Base-by-base conservation (phyloP, 2,888 invertebrate species). In the Mechanitis messenoides region DNA sequence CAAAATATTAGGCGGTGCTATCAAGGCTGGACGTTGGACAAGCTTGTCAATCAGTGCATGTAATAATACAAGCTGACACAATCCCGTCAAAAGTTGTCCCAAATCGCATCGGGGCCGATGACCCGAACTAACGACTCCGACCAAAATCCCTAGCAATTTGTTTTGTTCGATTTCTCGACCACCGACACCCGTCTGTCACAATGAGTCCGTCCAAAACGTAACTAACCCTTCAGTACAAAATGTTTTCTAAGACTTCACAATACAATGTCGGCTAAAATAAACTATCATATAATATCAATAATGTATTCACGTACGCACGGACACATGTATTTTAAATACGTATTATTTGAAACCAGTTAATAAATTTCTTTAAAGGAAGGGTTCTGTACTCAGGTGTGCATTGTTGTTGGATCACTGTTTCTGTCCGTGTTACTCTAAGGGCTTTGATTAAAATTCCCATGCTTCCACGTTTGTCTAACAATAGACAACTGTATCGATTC, bases 231-330 rank as follows among this genome's bases (percentile, higher is more conserved):
- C 70, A 62, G 63, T 59, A 70, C 70, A 54, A 70, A 77, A 75
- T 77, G 74, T 76, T 77, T 77, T 78, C 78, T 75, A 73, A 80
- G 74, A 74, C 75, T 70, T 72, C 71, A 76, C 71, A 76, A 77
- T 71, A 81, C 82, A 82, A 80, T 79, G 74, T 72, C 72, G 64
- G 71, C 79, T 78, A 85, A 89, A 89, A 86, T 89, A 89, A 88
- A 89, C 88, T 88, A 87, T 88, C 88, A 87, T 88, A 87, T 84
- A 89, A 89, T 89, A 88, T 88, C 89, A 88, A 89, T 88, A 88
- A 86, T 88, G 85, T 80, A 85, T 86, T 83, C 82, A 80, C 73
- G 76, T 73, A 79, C 74, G 77, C 74, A 80, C 83, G 81, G 84
- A 89, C 88, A 89, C 85, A 88, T 89, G 88, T 90, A 87, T 88